Conservation (phyloP, 2,113 vertebrate species). For the Chrysochloris asiatica region DNA sequence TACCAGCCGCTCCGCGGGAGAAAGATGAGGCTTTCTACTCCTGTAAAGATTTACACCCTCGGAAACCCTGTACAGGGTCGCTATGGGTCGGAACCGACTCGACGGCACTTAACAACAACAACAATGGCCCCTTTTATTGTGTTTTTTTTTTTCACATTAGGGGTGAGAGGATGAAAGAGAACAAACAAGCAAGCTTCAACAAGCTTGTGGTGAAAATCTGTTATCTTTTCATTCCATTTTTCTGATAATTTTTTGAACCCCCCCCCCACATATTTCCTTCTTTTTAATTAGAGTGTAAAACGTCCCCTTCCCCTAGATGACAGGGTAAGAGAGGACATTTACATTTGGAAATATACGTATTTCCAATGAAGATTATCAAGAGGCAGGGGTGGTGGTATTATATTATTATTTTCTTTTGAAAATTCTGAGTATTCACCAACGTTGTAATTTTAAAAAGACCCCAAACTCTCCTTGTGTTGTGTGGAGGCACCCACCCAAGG, state of each 20-base stretch:
- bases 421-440: not conserved
- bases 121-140: too few relatives aligned
- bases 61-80: too few relatives aligned
- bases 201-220: too few relatives aligned
- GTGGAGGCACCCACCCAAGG: not conserved
- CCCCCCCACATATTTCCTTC: not conserved
- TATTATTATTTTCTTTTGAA: not conserved
- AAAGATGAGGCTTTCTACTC: too few relatives aligned
- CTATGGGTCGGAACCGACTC: too few relatives aligned
- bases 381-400: not conserved
- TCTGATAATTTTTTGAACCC: too few relatives aligned
- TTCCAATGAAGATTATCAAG: not conserved
- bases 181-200: too few relatives aligned
- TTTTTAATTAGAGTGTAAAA: not conserved
- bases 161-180: not conserved
- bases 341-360: conserved; percentile 28
- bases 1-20: too few relatives aligned
- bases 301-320: not conserved
- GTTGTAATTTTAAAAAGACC: not conserved
- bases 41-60: too few relatives aligned
- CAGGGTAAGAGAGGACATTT: not conserved
- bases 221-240: too few relatives aligned
- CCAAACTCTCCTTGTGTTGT: not conserved
- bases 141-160: too few relatives aligned
- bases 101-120: too few relatives aligned